Base-by-base conservation (phyloP, 2,888 invertebrate genomes). In the Selenia dentaria region DNA sequence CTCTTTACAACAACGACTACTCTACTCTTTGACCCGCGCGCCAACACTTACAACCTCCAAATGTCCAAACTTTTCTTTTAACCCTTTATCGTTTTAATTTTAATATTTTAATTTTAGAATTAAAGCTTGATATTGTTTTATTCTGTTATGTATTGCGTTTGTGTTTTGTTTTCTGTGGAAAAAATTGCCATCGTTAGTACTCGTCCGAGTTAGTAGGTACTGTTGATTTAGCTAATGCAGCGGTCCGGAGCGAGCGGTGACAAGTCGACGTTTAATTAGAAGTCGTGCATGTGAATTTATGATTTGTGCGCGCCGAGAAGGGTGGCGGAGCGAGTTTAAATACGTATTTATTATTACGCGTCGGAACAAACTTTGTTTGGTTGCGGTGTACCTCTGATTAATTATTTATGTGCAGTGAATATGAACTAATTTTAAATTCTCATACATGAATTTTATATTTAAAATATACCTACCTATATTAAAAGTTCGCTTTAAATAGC, bases 161-260 rank as follows among this genome's bases (percentile, higher is more conserved):
- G 53, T 64, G 68, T 62, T 59, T 63, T 70, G 64, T 67, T 64
- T 70, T 68, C 76, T 76, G 76, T 64, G 76, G 72, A 63, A 32
- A 51, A 46, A 31, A 16, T 28, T 42, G 18, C 35, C 13, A 3
- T 20, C 33, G 51, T 66, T 67, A 70, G 49, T 22, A 22, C 6
- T 40, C 45, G 13, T 51, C n/a, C n/a, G n/a, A n/a, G n/a, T 32
- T 44, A 34, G 42, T 24, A 24, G 8, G n/a, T 10, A 44, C 24
- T 26, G 31, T 31, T n/a, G 28, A n/a, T 6, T 1, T 13, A 5
- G 9, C n/a, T n/a, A 27, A 27, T n/a, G 31, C 28, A 38, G 54
- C 49, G 51, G 47, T 59, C 49, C 46, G 44, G 63, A 60, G 41
- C 54, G 64, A 70, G 62, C 70, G 70, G 70, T 70, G 62, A 54